Conservation (phyloP, 92 coral and sea anemone species). For the Phymanthus crucifer region DNA sequence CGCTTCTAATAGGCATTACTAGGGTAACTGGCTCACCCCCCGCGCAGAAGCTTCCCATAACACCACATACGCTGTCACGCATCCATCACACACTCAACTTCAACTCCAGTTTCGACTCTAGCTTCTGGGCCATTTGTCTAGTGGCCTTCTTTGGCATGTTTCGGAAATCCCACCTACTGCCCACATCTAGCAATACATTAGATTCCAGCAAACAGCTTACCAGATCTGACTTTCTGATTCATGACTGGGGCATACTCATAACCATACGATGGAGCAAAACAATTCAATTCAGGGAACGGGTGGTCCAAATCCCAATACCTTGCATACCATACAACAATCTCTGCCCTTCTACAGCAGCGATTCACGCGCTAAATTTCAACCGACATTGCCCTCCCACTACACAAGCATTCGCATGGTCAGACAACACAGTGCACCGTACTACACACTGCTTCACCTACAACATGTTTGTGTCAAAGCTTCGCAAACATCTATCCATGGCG, state of each 20-base stretch:
- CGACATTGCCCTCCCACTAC: too few relatives aligned
- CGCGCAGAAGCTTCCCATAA: conserved; percentile 51
- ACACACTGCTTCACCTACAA: too few relatives aligned
- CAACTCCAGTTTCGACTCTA: conserved; percentile 28
- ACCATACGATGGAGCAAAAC: conserved; percentile 43
- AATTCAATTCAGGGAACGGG: conserved; percentile 32
- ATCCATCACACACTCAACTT: conserved; percentile 24
- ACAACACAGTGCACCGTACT: too few relatives aligned
- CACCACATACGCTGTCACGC: conserved; percentile 23
- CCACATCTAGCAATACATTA: conserved; percentile 13
- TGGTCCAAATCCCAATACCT: conserved; percentile 42
- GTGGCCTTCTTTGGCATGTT: conserved; percentile 52
- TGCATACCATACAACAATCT: conserved; percentile 12
- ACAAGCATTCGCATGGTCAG: too few relatives aligned
- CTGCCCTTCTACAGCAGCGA: too few relatives aligned
- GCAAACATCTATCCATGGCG: too few relatives aligned
- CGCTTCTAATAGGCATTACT: conserved; percentile 30
- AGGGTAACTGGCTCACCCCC: conserved; percentile 23
- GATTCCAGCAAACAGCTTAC: conserved; percentile 27
- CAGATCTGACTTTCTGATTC: conserved; percentile 21
- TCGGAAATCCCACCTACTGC: conserved; percentile 42
- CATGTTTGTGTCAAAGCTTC: too few relatives aligned
- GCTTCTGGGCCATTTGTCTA: conserved; percentile 61
- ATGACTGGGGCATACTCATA: conserved; percentile 37
- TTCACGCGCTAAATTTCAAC: too few relatives aligned